phyloP scores from a whole-genome alignment of 2,888 invertebrate species.

The Drosophila suboccidentalis region DNA sequence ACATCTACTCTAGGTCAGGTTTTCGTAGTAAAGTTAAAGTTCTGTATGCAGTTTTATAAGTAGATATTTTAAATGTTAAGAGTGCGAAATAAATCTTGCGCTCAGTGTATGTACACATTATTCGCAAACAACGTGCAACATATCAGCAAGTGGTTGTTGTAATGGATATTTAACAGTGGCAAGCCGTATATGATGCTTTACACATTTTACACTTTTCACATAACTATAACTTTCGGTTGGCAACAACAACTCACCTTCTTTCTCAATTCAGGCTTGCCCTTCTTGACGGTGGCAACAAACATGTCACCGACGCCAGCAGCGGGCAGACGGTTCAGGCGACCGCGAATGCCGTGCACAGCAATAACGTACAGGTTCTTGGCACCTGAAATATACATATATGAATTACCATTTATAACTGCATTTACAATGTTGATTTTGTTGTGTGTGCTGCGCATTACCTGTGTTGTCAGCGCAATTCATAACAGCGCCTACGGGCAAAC shows the following conservation, averaged over 20 bases:
- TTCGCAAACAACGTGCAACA: conserved; percentile 6
- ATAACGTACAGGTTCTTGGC: conserved; percentile 99
- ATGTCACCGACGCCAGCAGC: conserved; percentile 99
- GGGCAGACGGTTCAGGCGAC: conserved; percentile 98
- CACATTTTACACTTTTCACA: conserved; percentile 12
- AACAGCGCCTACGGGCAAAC: conserved; percentile 99
- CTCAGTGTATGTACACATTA: conserved; percentile 2
- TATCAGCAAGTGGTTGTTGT: conserved; percentile 6
- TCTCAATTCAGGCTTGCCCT: conserved; percentile 99
- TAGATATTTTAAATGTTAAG: no score
- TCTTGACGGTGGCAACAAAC: conserved; percentile 99
- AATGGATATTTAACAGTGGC: neutral
- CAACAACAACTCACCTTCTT: conserved; percentile 92
- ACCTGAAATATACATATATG: conserved; percentile 87
- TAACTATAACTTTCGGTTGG: neutral
- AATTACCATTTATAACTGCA: conserved; percentile 1
- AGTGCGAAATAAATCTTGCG: neutral
- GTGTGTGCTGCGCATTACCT: conserved; percentile 87
- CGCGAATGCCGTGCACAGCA: conserved; percentile 99
- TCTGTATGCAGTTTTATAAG: no score
- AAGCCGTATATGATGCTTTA: neutral
- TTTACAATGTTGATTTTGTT: conserved; percentile 39
- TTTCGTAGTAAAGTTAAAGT: no score
- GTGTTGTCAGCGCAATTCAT: conserved; percentile 99
- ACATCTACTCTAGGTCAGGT: no score